Conservation (phyloP, 2,797 vertebrate species). For the Simalia tracyae region DNA sequence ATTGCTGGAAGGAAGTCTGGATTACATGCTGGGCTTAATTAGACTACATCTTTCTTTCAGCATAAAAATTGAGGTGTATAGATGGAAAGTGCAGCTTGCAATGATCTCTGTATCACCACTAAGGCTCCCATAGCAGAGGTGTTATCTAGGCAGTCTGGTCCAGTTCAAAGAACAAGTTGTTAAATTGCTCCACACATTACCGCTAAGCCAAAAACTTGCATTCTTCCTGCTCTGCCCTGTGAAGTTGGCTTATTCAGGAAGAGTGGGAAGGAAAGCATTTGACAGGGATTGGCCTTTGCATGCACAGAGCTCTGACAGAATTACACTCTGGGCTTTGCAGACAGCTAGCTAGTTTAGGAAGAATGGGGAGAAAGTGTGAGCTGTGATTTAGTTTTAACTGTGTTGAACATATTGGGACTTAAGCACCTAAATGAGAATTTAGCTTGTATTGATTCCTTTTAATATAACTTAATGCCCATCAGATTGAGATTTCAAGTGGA, state of each 20-base stretch:
- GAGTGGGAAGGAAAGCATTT: neutral
- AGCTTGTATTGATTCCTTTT: neutral
- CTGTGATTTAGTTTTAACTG: neutral
- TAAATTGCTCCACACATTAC: neutral
- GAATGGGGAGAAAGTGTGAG: neutral
- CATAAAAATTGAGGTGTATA: neutral
- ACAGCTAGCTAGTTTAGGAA: neutral
- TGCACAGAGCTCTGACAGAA: neutral
- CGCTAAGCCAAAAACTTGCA: neutral
- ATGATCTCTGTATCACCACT: neutral
- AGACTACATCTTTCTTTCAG: constrained; percentile 28
- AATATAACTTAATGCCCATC: neutral
- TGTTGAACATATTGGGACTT: neutral
- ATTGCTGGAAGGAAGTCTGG: neutral
- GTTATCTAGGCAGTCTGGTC: neutral
- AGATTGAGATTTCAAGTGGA: neutral
- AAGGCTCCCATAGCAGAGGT: neutral
- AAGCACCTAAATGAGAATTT: neutral
- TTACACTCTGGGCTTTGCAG: neutral
- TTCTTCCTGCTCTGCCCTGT: neutral
- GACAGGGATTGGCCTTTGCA: neutral
- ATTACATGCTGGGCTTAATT: constrained; percentile 23
- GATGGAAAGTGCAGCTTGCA: neutral
- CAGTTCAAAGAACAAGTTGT: neutral
- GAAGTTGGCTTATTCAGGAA: neutral